Evolutionary conservation across 2,797 vertebrate species (phyloP), one percentile per base, ranked within the genome.

Genomic region (Darevskia nairensis): DNA sequence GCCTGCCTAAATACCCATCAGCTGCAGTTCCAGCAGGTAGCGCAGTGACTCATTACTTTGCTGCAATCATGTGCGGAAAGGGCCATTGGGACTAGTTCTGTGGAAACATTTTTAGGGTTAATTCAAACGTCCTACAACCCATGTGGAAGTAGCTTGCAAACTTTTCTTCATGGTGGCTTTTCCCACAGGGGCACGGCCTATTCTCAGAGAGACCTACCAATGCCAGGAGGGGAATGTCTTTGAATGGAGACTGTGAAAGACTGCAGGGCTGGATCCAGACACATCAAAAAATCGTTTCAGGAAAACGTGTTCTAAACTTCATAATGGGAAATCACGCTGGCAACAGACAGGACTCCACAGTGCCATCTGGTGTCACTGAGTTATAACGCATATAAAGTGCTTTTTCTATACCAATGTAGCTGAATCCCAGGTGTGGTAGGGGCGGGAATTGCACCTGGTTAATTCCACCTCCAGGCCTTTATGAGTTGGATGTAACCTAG

Each of bases 1-100:
- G 94, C 84, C 79, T 93, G 86, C 92, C 89, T 92, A 91, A 92
- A 93, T 94, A 94, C 86, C 86, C 88, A 89, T 92, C 76, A 92
- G 86, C 91, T 75, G 35, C 46, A 84, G 4, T 90, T 95, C 50
- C 11, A 86, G 94, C 90, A 94, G 91, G 46, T 91, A 91, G 92
- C 11, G 0, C 75, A 90, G 72, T 6, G 66, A 89, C 89, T 86
- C 39, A 44, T 29, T 78, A 86, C 82, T 87, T 89, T 55, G 15
- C 6, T 85, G 88, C 86, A 82, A 55, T 71, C 2, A 0, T 41
- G 64, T 84, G 50, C 32, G 85, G 55, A 78, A 41, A n/a, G 84
- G 77, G 86, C 59, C 81, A 21, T 0, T 0, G 4, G 46, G 86
- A 77, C 2, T 29, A 81, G 66, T 23, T 86, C 61, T 39, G 21